Conservation (phyloP, 2,888 invertebrate genomes). For the Parnassius orleans region DNA sequence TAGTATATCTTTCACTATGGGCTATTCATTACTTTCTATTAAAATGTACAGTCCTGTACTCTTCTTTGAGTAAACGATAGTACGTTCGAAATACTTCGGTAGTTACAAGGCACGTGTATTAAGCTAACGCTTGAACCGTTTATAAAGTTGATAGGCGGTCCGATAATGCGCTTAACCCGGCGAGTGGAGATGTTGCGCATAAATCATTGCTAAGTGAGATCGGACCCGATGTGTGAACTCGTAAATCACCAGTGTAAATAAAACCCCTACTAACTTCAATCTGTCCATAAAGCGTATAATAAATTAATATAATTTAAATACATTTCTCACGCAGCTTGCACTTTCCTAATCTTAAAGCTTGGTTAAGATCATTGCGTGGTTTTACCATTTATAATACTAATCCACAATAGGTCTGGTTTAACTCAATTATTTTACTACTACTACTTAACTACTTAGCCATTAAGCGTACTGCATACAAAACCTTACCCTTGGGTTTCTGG, state of each 20-base stretch:
- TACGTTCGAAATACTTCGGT: neutral
- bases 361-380: no score
- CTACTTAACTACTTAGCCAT: no score
- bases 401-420: no score
- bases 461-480: no score
- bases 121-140: slow-evolving; percentile 49
- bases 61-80: no score
- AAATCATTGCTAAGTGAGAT: slow-evolving; percentile 79
- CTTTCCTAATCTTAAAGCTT: no score
- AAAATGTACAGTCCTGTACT: no score
- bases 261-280: slow-evolving; percentile 61
- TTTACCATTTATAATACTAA: no score
- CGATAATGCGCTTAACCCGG: slow-evolving; percentile 74
- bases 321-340: neutral
- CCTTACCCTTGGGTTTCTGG: no score
- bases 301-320: slow-evolving; percentile 6
- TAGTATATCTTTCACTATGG: no score
- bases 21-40: no score
- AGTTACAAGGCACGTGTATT: slow-evolving; percentile 26
- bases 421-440: no score
- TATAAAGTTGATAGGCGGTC: slow-evolving; percentile 70
- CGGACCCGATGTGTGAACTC: slow-evolving; percentile 75
- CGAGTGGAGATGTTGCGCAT: slow-evolving; percentile 71
- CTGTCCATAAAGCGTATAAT: slow-evolving; percentile 48
- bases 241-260: slow-evolving; percentile 77